phyloP scores from a whole-genome alignment of 2,797 vertebrate genomes.

The Artibeus lituratus region DNA sequence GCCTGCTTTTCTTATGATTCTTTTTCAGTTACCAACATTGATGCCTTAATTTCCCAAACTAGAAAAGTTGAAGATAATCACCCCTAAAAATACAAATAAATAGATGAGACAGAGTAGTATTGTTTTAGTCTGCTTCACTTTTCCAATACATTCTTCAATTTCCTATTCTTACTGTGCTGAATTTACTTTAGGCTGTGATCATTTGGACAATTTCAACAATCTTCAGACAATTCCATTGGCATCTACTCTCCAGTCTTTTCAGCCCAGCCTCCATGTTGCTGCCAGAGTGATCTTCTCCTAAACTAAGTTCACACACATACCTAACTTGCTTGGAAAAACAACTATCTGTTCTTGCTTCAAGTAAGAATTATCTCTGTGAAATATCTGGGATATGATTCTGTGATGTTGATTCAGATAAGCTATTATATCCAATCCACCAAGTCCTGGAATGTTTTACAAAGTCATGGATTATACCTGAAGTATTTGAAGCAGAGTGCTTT shows the following conservation, averaged over 20 bases:
- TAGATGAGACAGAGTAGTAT: not conserved
- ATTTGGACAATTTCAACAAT: not conserved
- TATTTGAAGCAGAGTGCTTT: not conserved
- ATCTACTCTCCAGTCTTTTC: not conserved
- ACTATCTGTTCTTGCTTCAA: not conserved
- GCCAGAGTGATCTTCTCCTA: not conserved
- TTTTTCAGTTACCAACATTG: not conserved
- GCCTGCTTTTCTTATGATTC: not conserved
- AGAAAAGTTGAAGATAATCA: not conserved
- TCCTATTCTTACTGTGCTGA: not conserved
- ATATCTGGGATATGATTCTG: not conserved
- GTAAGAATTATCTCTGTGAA: not conserved
- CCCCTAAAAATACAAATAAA: not conserved
- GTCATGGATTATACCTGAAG: not conserved
- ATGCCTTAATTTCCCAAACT: not conserved
- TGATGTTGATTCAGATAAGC: not conserved
- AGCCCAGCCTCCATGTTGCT: not conserved
- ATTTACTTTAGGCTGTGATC: not conserved
- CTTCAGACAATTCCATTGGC: not conserved
- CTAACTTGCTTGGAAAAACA: not conserved
- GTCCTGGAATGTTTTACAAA: not conserved
- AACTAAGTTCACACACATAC: not conserved
- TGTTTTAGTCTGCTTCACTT: not conserved
- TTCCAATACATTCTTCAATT: not conserved
- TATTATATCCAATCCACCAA: not conserved